These are phyloP conservation scores for Leucophora obtusa DNA, from an alignment of 2,888 invertebrate genomes.

Conservation along the genomic window DNA sequence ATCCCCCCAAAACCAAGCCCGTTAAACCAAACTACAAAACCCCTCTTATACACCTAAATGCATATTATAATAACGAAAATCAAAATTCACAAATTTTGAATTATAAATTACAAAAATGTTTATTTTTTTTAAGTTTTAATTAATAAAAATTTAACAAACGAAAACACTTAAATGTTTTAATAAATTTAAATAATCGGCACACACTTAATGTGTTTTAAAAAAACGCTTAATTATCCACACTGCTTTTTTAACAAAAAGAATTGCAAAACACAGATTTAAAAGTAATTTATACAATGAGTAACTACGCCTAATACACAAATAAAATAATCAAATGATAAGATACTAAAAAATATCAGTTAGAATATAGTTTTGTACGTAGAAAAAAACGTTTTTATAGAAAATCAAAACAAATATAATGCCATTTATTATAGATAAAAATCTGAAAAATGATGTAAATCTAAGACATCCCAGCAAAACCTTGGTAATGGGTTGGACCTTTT, in stretches of 20 bases:
- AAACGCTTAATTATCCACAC: neutral
- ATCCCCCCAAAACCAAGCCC: neutral
- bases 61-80: slow-evolving; percentile 25
- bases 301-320: slow-evolving; percentile 1
- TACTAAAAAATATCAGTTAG: slow-evolving; percentile 21
- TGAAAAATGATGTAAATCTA: slow-evolving; percentile 37
- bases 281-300: neutral
- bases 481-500: too few relatives aligned
- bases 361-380: neutral
- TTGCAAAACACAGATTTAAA: slow-evolving; percentile 8
- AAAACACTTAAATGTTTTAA: neutral
- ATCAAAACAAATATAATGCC: slow-evolving; percentile 13
- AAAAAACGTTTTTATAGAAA: slow-evolving; percentile 12
- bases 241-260: neutral
- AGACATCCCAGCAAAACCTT: too few relatives aligned
- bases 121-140: slow-evolving; percentile 48
- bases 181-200: too few relatives aligned
- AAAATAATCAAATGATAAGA: slow-evolving; percentile 37
- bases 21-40: slow-evolving; percentile 5
- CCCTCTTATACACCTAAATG: slow-evolving; percentile 23
- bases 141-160: slow-evolving; percentile 55
- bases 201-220: neutral
- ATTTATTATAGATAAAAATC: slow-evolving; percentile 42
- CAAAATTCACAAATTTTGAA: slow-evolving; percentile 33
- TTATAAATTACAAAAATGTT: slow-evolving; percentile 34